Evolutionary conservation across 2,113 vertebrate genomes (phyloP), one percentile per base, ranked within the genome.

Genomic region (Anolis carolinensis): DNA sequence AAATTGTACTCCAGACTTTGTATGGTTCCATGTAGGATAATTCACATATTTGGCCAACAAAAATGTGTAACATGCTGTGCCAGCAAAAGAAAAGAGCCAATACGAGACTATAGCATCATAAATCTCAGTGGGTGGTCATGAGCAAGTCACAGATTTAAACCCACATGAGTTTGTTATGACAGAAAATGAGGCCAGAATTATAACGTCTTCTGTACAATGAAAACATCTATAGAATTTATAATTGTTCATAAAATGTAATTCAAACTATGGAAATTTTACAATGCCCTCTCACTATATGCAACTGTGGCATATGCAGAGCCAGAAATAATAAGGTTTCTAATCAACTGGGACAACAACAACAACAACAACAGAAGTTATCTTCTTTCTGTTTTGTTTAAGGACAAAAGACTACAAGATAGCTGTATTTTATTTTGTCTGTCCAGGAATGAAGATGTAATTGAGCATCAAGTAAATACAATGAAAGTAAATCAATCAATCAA

Each of bases 111-210:
- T 23, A 52, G 44, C 30, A 71, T 52, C 63, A 48, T 48, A n/a
- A 81, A 48, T 68, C 79, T 81, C 63, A 48, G 39, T 81, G 79
- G 65, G 80, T 81, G 65, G 80, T 39, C 80, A 14, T 70, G 39
- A 44, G 44, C 9, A 71, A 71, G 48, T 13, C 67, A 52, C 20
- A 9, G 9, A 8, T 71, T 55, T 52, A 50, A 52, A 20, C 48
- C 27, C 20, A n/a, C 27, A 50, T 68, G 1, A 3, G 79, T 16
- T 50, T 52, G 36, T 82, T 71, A 34, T 70, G 67, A 50, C 67
- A 82, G 70, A 23, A 71, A 82, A 71, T 34, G 34, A 68, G 62
- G 62, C 34, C 39, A 32, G 67, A 34, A 44, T 32, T 48, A 68
- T 50, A 70, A 71, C 71, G 48, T 11, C 23, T 71, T 70, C n/a